These are phyloP conservation scores for Arenaria interpres DNA, from an alignment of 2,113 vertebrate species.

Conservation along the genomic window DNA sequence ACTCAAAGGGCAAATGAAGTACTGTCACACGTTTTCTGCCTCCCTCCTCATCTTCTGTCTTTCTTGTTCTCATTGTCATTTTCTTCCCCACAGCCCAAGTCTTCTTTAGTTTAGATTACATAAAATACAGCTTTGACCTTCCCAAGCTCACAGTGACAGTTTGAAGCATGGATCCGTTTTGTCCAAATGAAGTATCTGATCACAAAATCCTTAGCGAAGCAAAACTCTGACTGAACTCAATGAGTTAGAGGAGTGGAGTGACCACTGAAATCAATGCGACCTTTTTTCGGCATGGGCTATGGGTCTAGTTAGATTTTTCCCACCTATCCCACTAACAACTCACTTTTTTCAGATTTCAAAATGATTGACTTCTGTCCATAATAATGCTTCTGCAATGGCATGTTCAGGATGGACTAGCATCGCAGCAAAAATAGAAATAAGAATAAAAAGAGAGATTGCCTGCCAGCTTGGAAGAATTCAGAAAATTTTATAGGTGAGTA, in stretches of 20 bases:
- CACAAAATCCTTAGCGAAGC: neutral
- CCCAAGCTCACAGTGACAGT: neutral
- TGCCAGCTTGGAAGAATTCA: neutral
- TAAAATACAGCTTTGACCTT: conserved; percentile 8
- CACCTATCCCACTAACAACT: neutral
- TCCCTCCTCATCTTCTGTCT: neutral
- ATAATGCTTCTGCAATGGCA: neutral
- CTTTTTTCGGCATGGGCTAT: neutral
- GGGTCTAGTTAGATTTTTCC: neutral
- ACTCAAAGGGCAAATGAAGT: neutral
- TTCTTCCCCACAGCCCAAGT: neutral
- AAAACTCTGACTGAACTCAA: neutral
- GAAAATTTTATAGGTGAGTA: neutral
- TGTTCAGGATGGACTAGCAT: neutral
- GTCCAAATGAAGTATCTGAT: neutral
- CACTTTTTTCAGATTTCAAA: neutral
- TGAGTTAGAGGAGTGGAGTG: neutral
- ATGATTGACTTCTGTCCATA: neutral
- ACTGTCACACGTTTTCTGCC: neutral
- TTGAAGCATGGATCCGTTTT: conserved; percentile 23
- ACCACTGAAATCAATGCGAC: neutral
- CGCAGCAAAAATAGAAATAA: neutral
- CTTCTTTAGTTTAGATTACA: neutral
- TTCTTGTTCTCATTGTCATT: neutral
- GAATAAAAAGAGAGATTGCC: neutral